Conservation (phyloP, 2,888 invertebrate genomes). For the Pelosia muscerda region DNA sequence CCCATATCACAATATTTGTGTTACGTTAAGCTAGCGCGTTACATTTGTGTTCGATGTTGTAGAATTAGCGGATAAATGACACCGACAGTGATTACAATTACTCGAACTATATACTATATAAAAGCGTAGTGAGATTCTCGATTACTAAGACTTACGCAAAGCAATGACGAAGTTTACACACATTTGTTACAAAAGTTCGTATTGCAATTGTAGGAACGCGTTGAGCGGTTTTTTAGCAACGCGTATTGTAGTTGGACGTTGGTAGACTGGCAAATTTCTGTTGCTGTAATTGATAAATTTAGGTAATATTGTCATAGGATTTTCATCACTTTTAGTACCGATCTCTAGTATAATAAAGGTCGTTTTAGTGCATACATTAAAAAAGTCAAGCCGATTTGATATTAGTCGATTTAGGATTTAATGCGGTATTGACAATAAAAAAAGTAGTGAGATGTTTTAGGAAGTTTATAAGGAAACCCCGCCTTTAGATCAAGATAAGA, state of each 20-base stretch:
- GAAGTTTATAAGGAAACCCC: background rate
- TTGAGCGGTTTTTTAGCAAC: background rate
- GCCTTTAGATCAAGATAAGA: background rate
- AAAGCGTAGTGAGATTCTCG: slow-evolving; percentile 13
- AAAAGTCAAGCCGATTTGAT: background rate
- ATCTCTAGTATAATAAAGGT: background rate
- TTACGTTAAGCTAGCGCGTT: slow-evolving; percentile 9
- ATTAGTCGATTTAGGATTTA: background rate
- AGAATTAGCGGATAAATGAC: background rate
- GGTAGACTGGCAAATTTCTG: slow-evolving; percentile 15
- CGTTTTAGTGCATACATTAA: background rate
- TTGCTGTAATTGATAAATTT: slow-evolving; percentile 22
- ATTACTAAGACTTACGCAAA: slow-evolving; percentile 17
- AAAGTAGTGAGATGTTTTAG: background rate
- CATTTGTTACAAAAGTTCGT: background rate
- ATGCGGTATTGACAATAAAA: background rate
- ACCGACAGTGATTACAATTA: background rate
- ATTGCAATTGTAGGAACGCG: slow-evolving; percentile 4
- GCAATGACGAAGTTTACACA: slow-evolving; percentile 13
- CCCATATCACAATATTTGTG: background rate
- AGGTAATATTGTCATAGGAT: slow-evolving; percentile 12
- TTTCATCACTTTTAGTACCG: slow-evolving; percentile 14
- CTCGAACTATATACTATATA: background rate
- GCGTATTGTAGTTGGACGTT: slow-evolving; percentile 3
- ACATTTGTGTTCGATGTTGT: background rate